Evolutionary conservation across 2,797 vertebrate genomes (phyloP), one percentile per base, ranked within the genome.

Genomic region (Orestias chungarensis): DNA sequence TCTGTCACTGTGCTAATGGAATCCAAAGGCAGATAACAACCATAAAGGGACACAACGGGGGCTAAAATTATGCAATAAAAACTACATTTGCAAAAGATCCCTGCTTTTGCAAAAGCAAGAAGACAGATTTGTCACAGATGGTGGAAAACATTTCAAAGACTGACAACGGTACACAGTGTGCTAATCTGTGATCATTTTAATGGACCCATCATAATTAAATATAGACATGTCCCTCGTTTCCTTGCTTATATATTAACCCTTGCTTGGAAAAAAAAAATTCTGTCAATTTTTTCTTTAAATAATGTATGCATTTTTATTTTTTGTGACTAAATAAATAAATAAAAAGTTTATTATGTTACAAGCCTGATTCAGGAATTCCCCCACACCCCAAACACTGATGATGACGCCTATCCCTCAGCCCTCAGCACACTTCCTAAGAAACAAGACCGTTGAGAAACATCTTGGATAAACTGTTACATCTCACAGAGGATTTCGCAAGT

Each of bases 241-340:
- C 71, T 46, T 75, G 67, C 75, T 69, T 73, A 59, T 71, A 66
- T 74, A 70, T 74, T 88, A 92, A 86, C 85, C 89, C 83, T 87
- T 83, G 78, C 64, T 76, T 88, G 90, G 85, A 79, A 88, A 86
- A 85, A 75, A 87, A 86, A 75, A 75, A 91, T 92, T 92, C 93
- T 89, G 93, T 95, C n/a, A n/a, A n/a, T n/a, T n/a, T n/a, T n/a
- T n/a, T 43, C 42, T 68, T 78, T 77, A 78, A 69, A 67, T 70
- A 50, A 35, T 49, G 57, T 73, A 35, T 50, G 65, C 20, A 40
- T 67, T 70, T 25, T 67, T 43, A n/a, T n/a, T 65, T 9, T n/a
- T 47, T 43, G 42, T 57, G 46, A 55, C n/a, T 61, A 64, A 71
- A 78, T 40, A n/a, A 14, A 52, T 70, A 42, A 38, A 62, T 40